Base-by-base conservation (phyloP, 2,113 vertebrate species). In the Melanerpes formicivorus region DNA sequence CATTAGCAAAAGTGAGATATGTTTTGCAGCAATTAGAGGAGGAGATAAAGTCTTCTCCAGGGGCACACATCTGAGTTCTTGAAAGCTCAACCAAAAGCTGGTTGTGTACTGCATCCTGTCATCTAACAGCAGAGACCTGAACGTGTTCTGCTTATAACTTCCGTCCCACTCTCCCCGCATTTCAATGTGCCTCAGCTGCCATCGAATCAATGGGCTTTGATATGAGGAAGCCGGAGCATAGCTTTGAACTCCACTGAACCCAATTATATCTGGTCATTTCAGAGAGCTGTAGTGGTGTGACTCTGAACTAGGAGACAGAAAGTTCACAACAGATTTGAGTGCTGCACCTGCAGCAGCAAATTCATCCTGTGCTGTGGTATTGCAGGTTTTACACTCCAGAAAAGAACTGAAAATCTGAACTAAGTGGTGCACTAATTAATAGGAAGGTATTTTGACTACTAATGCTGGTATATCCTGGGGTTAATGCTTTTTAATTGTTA, bases 231-330 rank as follows among this genome's bases (percentile, higher is more conserved):
- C 93, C 90, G 90, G 88, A 95, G 92, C 96, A 90, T 75, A 93
- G 95, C 97, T 98, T 97, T 98, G 97, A 98, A 98, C 97, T 97
- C 95, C 83, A 64, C 95, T 97, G 97, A 98, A 97, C 97, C 96
- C 97, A 98, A 97, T 98, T 98, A 98, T 91, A 96, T 60, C 78
- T 95, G 96, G 96, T 96, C 97, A 98, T 97, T 97, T 97, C 96
- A 96, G 97, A 96, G 96, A 96, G 95, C 95, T 94, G 70, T 80
- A 79, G 94, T 90, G 93, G 86, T 96, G 80, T 10, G 94, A 92
- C 95, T 97, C 96, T 97, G 97, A 98, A 96, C 96, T 96, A 85
- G 78, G 93, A 87, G 95, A 86, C 89, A 86, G 92, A 96, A 93
- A 97, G 97, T 97, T 98, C 97, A 97, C 2, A 25, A 79, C 88